Conservation (phyloP, 2,888 invertebrate genomes). For the Pyrrhia umbra region DNA sequence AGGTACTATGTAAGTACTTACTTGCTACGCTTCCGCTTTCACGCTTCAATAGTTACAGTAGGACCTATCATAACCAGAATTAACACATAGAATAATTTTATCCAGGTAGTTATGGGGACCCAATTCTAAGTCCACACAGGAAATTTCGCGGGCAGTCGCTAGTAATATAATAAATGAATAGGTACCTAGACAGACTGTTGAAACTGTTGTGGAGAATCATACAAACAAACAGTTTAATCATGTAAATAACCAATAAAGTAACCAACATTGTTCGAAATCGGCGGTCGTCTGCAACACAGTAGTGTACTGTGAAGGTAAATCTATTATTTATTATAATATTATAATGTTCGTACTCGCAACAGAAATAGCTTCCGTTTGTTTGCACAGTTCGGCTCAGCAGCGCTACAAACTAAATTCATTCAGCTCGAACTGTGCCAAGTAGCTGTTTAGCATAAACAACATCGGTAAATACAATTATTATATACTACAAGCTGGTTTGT, state of each 20-base stretch:
- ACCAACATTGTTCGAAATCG: neutral
- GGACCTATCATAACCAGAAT: too few relatives aligned
- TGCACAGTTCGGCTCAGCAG: conserved; percentile 1
- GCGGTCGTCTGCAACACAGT: conserved; percentile 10
- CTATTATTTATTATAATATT: conserved; percentile 22
- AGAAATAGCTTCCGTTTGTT: conserved; percentile 31
- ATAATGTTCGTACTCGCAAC: conserved; percentile 6
- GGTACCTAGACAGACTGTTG: too few relatives aligned
- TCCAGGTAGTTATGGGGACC: too few relatives aligned
- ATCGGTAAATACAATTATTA: conserved; percentile 19
- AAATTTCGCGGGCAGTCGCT: too few relatives aligned
- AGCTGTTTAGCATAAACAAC: conserved; percentile 7
- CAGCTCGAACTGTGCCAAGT: conserved; percentile 31
- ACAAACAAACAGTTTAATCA: conserved; percentile 11
- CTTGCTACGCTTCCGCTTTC: too few relatives aligned
- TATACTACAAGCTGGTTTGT: conserved; percentile 10
- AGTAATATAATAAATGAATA: neutral
- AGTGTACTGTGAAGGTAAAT: neutral
- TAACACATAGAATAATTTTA: too few relatives aligned
- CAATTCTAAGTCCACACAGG: too few relatives aligned
- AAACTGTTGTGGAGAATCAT: neutral
- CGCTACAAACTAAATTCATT: conserved; percentile 33
- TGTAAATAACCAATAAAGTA: neutral
- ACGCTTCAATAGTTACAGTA: too few relatives aligned
- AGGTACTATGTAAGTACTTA: too few relatives aligned